Evolutionary conservation across 2,113 vertebrate species (phyloP).

Genomic region (Pseudopodoces humilis): DNA sequence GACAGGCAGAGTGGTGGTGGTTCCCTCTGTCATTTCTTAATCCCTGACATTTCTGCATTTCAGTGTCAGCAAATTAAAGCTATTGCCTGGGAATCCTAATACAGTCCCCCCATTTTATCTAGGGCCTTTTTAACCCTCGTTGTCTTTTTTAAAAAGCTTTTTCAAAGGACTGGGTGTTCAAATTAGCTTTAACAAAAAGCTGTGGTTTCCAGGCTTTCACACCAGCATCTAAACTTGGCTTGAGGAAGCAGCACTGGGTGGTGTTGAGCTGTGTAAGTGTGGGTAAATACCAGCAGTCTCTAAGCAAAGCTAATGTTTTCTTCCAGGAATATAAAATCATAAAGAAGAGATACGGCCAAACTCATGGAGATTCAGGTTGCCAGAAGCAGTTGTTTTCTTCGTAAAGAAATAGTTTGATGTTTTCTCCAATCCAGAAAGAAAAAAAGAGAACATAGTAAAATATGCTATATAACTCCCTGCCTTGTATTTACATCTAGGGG

Average conservation of each 20-base stretch:
- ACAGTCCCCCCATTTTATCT: not conserved
- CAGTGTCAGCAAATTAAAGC: not conserved
- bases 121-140: not conserved
- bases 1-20: not conserved
- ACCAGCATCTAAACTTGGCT: not conserved
- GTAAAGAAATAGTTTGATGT: constrained; percentile 15
- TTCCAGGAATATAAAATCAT: constrained; percentile 16
- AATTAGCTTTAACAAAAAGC: not conserved
- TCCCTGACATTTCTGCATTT: not conserved
- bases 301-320: constrained; percentile 34
- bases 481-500: not conserved
- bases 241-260: not conserved
- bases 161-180: not conserved
- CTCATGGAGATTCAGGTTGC: not conserved
- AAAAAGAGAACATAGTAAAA: not conserved
- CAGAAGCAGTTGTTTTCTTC: constrained; percentile 44
- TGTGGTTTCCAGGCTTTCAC: not conserved
- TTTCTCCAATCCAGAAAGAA: not conserved
- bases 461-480: rapidly evolving
- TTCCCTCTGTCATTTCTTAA: not conserved
- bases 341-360: not conserved
- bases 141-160: not conserved
- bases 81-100: not conserved
- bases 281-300: constrained; percentile 46
- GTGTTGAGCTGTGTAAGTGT: not conserved